Evolutionary conservation across 2,113 vertebrate genomes (phyloP), one percentile per base, ranked within the genome.

Genomic region (Gallinago paraguaiae): DNA sequence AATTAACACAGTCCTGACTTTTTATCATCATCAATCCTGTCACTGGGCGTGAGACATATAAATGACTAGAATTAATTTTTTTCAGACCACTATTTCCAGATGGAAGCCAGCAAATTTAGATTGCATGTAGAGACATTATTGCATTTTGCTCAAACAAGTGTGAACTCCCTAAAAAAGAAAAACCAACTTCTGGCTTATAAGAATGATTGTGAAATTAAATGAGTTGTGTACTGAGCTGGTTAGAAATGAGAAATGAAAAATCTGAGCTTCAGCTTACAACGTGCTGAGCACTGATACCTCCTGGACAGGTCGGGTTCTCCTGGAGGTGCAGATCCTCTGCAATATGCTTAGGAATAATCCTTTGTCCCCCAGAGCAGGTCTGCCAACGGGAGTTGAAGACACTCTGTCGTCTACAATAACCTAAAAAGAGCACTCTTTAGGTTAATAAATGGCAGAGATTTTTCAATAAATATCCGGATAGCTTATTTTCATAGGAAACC

Each of bases 1-100:
- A 90, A 94, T 90, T 90, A 97, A 77, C 81, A 54, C 64, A 57
- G 45, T 63, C 39, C n/a, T 57, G 39, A 72, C 56, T 93, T 96
- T 82, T 82, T 51, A 60, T 83, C 82, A 70, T 71, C 59, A 92
- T 83, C 46, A 78, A 3, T 95, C 56, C 51, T 89, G 76, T 89
- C 75, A 71, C 6, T 30, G 28, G 41, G 20, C 28, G 76, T 64
- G 48, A 84, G 53, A 86, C 30, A 68, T 69, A 78, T 45, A 53
- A 70, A 92, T 87, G 57, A 35, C 65, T 57, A 37, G 70, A 59
- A 90, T 86, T 65, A 72, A 24, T 56, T 78, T 54, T 89, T 46
- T 43, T 59, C 37, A 87, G 51, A 90, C 59, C 28, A 63, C 76
- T 78, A 30, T 88, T 76, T 95, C 65, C 68, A 82, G 59, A 30